Conservation (phyloP, 30 jellyfish, hydroid and myxozoan genomes). For the Aurelia sp. region DNA sequence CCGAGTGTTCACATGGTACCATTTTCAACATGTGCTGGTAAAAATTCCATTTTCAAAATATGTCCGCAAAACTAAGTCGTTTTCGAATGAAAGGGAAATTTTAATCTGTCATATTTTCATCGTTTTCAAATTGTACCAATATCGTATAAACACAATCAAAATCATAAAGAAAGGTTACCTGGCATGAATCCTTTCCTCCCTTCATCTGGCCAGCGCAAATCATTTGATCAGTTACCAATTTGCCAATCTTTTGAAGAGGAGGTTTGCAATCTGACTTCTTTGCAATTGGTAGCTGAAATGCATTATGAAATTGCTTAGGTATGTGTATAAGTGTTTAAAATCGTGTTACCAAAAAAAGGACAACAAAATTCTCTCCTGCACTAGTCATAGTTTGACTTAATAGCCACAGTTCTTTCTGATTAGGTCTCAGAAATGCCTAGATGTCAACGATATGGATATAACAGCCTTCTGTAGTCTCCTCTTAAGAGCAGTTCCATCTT, state of each 20-base stretch:
- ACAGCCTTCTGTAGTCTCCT: neutral
- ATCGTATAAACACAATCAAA: too few species aligned
- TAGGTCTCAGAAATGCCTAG: constrained; percentile 39
- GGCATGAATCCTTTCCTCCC: constrained; percentile 75
- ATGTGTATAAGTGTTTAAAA: too few species aligned
- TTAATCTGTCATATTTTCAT: too few species aligned
- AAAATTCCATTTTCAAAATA: too few species aligned
- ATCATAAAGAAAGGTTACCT: constrained; percentile 22
- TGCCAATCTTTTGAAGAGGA: neutral
- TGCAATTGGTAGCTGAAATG: constrained; percentile 55
- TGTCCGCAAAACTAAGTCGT: too few species aligned
- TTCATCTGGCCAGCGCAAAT: constrained; percentile 67
- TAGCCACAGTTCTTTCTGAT: constrained; percentile 24
- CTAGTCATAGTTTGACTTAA: constrained; percentile 24
- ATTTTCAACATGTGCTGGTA: too few species aligned
- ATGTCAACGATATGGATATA: neutral
- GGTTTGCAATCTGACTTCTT: constrained; percentile 21
- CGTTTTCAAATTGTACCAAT: too few species aligned
- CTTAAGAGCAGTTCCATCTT: neutral
- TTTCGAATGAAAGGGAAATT: too few species aligned
- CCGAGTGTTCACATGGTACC: too few species aligned
- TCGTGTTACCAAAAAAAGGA: neutral
- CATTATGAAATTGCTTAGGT: too few species aligned
- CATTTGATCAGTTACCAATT: constrained; percentile 41
- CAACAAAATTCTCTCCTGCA: constrained; percentile 48